These are phyloP conservation scores for Coracias cyanogaster DNA, from an alignment of 2,797 vertebrate genomes.

Conservation along the genomic window DNA sequence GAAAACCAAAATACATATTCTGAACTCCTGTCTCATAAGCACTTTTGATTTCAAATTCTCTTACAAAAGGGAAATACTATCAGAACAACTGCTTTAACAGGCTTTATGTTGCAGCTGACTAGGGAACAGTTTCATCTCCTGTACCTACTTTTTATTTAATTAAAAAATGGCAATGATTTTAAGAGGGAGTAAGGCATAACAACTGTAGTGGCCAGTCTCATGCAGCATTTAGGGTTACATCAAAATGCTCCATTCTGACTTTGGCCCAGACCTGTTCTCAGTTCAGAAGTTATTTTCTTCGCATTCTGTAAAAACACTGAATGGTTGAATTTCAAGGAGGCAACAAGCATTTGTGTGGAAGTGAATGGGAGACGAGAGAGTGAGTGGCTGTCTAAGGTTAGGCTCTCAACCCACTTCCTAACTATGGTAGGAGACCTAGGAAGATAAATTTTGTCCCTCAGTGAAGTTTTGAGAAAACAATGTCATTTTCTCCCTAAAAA, in stretches of 20 bases:
- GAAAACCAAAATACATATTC: not conserved
- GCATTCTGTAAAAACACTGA: not conserved
- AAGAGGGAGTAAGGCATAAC: not conserved
- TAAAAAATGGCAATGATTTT: not conserved
- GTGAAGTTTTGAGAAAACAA: not conserved
- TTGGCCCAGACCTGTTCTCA: not conserved
- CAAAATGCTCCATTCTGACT: not conserved
- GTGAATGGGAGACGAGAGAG: not conserved
- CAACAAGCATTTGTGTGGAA: not conserved
- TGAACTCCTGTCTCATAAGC: not conserved
- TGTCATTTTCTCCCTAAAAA: not conserved
- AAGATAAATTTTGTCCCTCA: not conserved
- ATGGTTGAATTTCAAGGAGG: not conserved
- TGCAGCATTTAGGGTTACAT: not conserved
- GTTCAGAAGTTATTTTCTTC: not conserved
- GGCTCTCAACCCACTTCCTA: not conserved
- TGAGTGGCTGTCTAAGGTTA: not conserved
- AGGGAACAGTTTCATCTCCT: not conserved
- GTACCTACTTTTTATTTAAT: not conserved
- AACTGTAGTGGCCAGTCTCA: not conserved
- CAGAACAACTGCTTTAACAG: not conserved
- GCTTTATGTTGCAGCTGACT: not conserved
- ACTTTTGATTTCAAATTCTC: not conserved
- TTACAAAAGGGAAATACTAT: not conserved
- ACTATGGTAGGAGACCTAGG: not conserved